Evolutionary conservation across 2,113 vertebrate species (phyloP).

Genomic region (Lathamus discolor): DNA sequence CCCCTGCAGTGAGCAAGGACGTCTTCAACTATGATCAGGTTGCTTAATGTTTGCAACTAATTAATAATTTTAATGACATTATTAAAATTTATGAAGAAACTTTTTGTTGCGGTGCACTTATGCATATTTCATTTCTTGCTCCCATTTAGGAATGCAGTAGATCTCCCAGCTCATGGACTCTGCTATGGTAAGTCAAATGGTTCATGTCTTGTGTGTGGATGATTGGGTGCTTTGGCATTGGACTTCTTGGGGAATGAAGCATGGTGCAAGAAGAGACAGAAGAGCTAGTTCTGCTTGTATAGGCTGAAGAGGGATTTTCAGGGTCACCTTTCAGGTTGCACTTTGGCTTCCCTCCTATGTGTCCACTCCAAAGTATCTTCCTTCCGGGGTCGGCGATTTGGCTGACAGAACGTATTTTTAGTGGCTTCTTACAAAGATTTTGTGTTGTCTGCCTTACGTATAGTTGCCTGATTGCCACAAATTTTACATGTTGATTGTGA

Average conservation of each 20-base stretch:
- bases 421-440: not conserved
- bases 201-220: not conserved
- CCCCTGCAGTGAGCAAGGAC: not conserved
- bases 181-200: not conserved
- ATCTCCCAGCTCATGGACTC: not conserved
- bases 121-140: not conserved
- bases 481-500: not conserved
- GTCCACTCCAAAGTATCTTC: not conserved
- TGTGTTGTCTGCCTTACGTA: not conserved
- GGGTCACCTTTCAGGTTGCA: not conserved
- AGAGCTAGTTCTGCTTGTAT: not conserved
- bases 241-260: not conserved
- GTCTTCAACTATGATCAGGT: not conserved
- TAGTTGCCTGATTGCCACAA: not conserved
- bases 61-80: not conserved
- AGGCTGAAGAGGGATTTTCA: not conserved
- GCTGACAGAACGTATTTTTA: not conserved
- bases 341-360: rapidly evolving
- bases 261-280: not conserved
- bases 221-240: not conserved
- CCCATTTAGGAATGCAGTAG: not conserved
- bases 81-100: not conserved
- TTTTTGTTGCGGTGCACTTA: not conserved
- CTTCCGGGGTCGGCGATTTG: not conserved
- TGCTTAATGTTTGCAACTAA: not conserved